Evolutionary conservation across 2,113 vertebrate species (phyloP).

Genomic region (Daubentonia madagascariensis): DNA sequence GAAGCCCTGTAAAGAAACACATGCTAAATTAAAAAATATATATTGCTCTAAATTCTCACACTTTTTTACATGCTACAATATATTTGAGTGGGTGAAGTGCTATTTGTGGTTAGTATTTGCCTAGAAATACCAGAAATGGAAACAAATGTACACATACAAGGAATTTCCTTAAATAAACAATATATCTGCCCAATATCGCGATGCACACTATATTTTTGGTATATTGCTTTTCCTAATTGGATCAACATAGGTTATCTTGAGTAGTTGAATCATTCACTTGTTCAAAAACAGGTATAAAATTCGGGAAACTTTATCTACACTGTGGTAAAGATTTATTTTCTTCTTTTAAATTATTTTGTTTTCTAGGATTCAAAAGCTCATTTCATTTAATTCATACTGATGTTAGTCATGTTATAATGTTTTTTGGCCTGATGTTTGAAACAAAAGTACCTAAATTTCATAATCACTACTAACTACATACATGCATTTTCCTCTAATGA

Average conservation of each 20-base stretch:
- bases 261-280: not conserved
- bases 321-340: conserved; percentile 21
- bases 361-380: conserved; percentile 38
- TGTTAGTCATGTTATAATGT: not conserved
- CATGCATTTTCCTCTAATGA: conserved; percentile 45
- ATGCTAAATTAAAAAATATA: conserved; percentile 32
- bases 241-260: not conserved
- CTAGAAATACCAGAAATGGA: not conserved
- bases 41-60: not conserved
- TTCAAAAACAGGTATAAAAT: conserved; percentile 6
- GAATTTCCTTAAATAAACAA: conserved; percentile 5
- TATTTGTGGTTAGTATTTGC: conserved; percentile 36
- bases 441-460: conserved; percentile 63
- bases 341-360: conserved; percentile 38
- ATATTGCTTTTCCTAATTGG: not conserved
- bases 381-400: conserved; percentile 71
- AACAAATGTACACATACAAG: not conserved
- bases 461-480: conserved; percentile 50
- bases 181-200: not conserved
- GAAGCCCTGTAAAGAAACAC: conserved; percentile 64
- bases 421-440: conserved; percentile 54
- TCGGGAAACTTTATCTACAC: conserved; percentile 39
- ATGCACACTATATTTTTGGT: not conserved
- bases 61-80: conserved; percentile 40
- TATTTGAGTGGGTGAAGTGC: conserved; percentile 26